Percentiles rank a stretch among this genome's conserved stretches.
These are phyloP conservation scores for Tigriopus japonicus DNA, from an alignment of 1,140 invertebrate species.

Conservation along the genomic window DNA sequence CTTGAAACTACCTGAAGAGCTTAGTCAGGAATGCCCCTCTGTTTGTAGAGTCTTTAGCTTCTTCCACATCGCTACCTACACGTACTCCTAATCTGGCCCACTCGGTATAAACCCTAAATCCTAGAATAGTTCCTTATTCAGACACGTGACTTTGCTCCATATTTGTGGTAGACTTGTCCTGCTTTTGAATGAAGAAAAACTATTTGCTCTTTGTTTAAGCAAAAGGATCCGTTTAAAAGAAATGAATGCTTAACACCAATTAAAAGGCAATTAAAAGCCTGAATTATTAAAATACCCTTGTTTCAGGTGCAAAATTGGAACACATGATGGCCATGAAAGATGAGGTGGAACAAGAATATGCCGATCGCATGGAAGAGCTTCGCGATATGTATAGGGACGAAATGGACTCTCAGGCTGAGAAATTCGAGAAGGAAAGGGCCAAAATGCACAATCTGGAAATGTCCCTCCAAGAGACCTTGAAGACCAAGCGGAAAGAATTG, in stretches of 20 bases:
- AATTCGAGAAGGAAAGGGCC: neutral
- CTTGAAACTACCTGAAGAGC: no score
- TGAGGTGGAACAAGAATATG: slow-evolving; percentile 14
- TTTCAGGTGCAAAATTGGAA: slow-evolving; percentile 10
- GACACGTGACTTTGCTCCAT: no score
- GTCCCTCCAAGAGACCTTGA: slow-evolving; percentile 8
- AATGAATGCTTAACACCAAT: no score
- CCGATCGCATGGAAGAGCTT: slow-evolving; percentile 9
- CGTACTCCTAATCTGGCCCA: no score
- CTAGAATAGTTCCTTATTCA: no score
- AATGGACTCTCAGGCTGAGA: neutral
- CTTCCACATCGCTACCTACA: no score
- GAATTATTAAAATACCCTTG: neutral
- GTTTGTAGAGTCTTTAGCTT: no score
- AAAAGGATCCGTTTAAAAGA: neutral
- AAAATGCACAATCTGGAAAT: slow-evolving; percentile 3
- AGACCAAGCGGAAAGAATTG: slow-evolving; percentile 4
- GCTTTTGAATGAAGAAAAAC: neutral
- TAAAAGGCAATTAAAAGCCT: no score
- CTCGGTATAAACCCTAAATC: no score
- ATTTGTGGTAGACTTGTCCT: no score
- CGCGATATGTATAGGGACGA: slow-evolving; percentile 10
- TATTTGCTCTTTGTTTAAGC: neutral
- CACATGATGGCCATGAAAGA: slow-evolving; percentile 12
- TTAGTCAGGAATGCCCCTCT: no score